Base-by-base conservation (phyloP, 2,888 invertebrate genomes). In the Torymus auratus region DNA sequence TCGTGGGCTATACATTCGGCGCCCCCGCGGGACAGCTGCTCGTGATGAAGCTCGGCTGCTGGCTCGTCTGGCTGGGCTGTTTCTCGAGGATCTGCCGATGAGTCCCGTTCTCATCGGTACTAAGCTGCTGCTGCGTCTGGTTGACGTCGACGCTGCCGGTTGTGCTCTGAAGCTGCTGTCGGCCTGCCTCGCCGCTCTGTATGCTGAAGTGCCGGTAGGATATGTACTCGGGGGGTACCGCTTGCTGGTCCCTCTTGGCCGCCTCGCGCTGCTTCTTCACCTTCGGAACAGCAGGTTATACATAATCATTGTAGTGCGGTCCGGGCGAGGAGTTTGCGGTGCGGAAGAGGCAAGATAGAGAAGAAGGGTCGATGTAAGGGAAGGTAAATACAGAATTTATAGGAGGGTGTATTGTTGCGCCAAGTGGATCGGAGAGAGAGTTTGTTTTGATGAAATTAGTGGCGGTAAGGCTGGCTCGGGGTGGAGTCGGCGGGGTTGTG, bases 261-360 rank as follows among this genome's bases (percentile, higher is more conserved):
- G 94, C 94, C 83, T 94, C 94, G 84, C 96, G 93, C 87, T 96
- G 94, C 91, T 97, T 96, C 91, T 97, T 96, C 83, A 96, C 93
- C 91, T 97, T 96, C 83, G 96, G 17, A 7, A 28, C 2, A 28
- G 28, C 3, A 4, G 7, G 28, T 2, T 2, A 28, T 4, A 28
- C 5, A 7, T 2, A 28, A 28, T 28, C 3, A 28, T 28, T 7
- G 28, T 28, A 2, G 28, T 28, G 7, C n/a, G n/a, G n/a, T 2
- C 7, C 28, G 2, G 0, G 28, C 7, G 28, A 28, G 28, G 7
- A 28, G 28, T 4, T 28, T 28, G 28, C 28, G 28, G 28, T 28
- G 28, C 4, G 4, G 2, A n/a, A n/a, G n/a, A n/a, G n/a, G n/a
- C n/a, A n/a, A n/a, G n/a, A n/a, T n/a, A n/a, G n/a, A n/a, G n/a